Evolutionary conservation across 1,140 invertebrate genomes (phyloP), one percentile per base, ranked within the genome.

Genomic region (Drosophila gunungcola): DNA sequence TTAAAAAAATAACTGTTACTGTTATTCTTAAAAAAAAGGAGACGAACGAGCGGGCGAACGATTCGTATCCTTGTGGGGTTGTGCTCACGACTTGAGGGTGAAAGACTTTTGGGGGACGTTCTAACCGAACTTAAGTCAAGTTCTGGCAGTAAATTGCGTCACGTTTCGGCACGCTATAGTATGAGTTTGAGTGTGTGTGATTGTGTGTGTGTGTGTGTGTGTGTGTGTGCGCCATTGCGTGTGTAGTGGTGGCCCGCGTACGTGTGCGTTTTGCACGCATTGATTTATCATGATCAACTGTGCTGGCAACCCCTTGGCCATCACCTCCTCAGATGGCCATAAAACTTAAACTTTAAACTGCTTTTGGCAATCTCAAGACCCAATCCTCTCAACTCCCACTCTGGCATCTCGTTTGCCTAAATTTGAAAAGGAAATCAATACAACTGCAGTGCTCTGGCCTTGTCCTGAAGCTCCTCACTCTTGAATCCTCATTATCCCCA

Each of bases 1-100:
- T 89, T 89, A 89, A 89, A 89, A 89, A 89, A 89, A 89, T 89
- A 89, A 89, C 84, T 89, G 77, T 78, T 84, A 88, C 84, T 80
- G 84, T 86, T 86, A 86, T 86, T 86, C 84, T 83, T 79, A 88
- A 88, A 89, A 80, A 80, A 74, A 80, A 53, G 62, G 52, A 75
- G 51, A 74, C 58, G 68, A 80, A 65, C 63, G 63, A 57, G 53
- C 61, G 64, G 72, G 43, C 49, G 32, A 56, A 43, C 53, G 75
- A 49, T 51, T 78, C 64, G 73, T 70, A 76, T 76, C 72, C 73
- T 60, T 48, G 73, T 56, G 67, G 84, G 84, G 84, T 89, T 73
- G 84, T 56, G 73, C 52, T 70, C 39, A 27, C 16, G 38, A 64
- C 52, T 80, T 53, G 85, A 80, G 84, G 84, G 84, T 88, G 84